Evolutionary conservation across 1,140 invertebrate genomes (phyloP).

Genomic region (Melipona quadrifasciata): DNA sequence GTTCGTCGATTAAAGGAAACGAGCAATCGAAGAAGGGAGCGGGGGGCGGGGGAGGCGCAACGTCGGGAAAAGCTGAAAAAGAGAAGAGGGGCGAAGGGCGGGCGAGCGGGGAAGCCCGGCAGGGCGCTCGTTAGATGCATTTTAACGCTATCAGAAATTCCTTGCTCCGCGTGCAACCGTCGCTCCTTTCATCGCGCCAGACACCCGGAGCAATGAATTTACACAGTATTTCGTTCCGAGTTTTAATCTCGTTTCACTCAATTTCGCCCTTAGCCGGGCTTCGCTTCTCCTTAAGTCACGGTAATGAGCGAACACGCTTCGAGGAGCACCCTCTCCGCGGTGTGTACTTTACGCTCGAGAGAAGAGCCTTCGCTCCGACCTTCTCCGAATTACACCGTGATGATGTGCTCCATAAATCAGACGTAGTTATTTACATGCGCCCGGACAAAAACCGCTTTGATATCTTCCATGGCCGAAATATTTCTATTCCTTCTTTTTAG

Average conservation of each 20-base stretch:
- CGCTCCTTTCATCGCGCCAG: constrained; percentile 56
- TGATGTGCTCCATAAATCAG: constrained; percentile 19
- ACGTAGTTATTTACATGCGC: not conserved
- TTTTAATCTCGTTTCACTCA: constrained; percentile 64
- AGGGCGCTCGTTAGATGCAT: constrained; percentile 59
- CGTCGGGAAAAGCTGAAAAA: not conserved
- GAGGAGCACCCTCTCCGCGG: not conserved
- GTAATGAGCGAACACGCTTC: constrained; percentile 46
- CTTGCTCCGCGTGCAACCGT: constrained; percentile 4
- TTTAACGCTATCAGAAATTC: constrained; percentile 60
- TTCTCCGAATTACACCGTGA: not conserved
- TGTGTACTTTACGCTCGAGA: constrained; percentile 14
- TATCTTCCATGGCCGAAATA: not conserved
- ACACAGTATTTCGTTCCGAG: constrained; percentile 64
- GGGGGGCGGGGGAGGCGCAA: not conserved
- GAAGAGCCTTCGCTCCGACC: not conserved
- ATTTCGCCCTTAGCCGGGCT: constrained; percentile 23
- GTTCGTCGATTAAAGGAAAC: constrained; percentile 21
- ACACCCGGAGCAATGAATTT: constrained; percentile 62
- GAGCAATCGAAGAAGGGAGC: constrained; percentile 35
- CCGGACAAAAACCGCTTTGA: not conserved
- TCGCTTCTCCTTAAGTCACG: constrained; percentile 40
- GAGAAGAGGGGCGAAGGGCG: not conserved
- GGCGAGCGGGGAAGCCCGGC: not conserved
- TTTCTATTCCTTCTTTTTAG: not conserved